A percentile compares a stretch with the other conserved stretches of the same genome.
These are phyloP conservation scores for Smutsia temminckii DNA, from an alignment of 2,797 vertebrate species.

Conservation along the genomic window DNA sequence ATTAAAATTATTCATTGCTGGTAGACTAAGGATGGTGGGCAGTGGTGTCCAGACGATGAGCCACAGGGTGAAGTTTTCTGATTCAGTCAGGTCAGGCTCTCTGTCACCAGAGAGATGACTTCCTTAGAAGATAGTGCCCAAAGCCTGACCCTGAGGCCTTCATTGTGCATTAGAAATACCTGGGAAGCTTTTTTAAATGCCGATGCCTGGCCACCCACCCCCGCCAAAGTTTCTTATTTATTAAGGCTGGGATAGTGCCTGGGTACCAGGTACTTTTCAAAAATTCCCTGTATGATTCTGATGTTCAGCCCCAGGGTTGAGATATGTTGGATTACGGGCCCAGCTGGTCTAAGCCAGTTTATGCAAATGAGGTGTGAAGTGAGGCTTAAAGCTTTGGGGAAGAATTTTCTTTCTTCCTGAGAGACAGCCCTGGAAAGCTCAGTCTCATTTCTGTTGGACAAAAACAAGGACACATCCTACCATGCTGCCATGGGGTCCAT, in stretches of 20 bases:
- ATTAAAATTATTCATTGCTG: slow-evolving; percentile 46
- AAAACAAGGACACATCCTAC: background rate
- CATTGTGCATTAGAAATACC: background rate
- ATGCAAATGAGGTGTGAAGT: background rate
- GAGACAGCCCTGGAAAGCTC: background rate
- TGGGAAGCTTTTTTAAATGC: background rate
- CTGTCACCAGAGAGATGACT: background rate
- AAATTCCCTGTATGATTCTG: background rate
- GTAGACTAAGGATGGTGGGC: background rate
- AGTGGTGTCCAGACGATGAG: background rate
- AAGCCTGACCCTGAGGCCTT: background rate
- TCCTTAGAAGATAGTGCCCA: background rate
- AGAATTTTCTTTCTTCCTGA: background rate
- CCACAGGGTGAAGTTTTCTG: background rate
- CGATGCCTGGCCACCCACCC: background rate
- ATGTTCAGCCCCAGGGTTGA: no score
- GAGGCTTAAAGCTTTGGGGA: background rate
- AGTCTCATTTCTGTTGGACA: background rate
- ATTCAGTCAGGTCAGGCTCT: background rate
- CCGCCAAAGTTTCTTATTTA: background rate
- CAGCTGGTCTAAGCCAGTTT: background rate
- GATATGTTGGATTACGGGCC: background rate
- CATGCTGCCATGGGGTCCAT: background rate
- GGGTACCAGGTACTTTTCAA: background rate
- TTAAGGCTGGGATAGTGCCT: background rate